phyloP scores from a whole-genome alignment of 2,113 vertebrate genomes.

The Thermophis baileyi region DNA sequence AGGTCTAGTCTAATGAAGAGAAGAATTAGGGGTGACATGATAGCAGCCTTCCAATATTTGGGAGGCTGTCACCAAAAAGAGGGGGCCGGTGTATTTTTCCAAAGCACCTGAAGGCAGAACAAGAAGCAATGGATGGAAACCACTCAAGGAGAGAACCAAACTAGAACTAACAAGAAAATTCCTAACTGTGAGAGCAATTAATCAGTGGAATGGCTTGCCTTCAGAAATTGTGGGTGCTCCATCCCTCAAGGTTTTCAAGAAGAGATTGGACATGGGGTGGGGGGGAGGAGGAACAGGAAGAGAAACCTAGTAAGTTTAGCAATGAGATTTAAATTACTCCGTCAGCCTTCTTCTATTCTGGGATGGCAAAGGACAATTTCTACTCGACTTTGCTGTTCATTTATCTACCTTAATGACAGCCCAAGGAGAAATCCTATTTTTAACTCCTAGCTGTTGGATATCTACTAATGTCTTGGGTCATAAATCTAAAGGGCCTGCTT shows the following conservation, averaged over 20 bases:
- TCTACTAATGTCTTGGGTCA: constrained; percentile 13
- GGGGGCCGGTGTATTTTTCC: too few species aligned
- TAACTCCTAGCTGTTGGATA: not conserved
- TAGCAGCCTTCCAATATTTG: not conserved
- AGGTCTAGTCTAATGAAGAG: not conserved
- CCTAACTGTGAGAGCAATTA: too few species aligned
- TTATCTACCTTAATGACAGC: not conserved
- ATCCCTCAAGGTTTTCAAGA: too few species aligned
- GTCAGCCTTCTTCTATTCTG: not conserved
- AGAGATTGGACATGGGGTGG: too few species aligned
- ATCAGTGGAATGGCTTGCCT: too few species aligned
- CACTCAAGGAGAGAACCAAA: too few species aligned
- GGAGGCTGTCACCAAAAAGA: too few species aligned
- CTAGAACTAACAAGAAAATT: too few species aligned
- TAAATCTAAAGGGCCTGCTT: not conserved
- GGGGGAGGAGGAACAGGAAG: too few species aligned
- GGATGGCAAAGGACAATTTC: not conserved
- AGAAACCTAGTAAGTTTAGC: not conserved
- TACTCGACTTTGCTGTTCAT: constrained; percentile 3
- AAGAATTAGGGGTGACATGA: not conserved
- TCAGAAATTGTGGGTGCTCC: too few species aligned
- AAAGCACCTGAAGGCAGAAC: too few species aligned
- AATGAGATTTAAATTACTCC: constrained; percentile 18
- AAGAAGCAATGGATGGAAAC: too few species aligned
- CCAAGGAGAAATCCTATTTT: not conserved